Percentiles rank a stretch among this genome's conserved stretches.
Evolutionary conservation across 1,140 invertebrate species (phyloP).

Genomic region (Rhagoletis zephyria): DNA sequence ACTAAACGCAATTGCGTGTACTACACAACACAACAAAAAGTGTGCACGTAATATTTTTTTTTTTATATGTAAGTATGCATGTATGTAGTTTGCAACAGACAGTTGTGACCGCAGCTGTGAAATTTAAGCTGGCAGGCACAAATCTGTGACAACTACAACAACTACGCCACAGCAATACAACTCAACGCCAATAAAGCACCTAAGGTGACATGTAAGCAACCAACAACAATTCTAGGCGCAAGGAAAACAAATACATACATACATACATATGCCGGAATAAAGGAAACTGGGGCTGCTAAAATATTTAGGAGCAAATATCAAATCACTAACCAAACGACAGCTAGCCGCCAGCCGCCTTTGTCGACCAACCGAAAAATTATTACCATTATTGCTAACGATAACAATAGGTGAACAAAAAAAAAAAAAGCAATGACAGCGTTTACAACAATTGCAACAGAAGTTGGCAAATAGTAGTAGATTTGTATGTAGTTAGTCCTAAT

Average conservation of each 20-base stretch:
- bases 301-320: conserved; percentile 1
- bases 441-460: conserved; percentile 21
- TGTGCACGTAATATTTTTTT: neutral
- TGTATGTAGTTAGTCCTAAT: neutral
- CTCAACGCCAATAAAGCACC: neutral
- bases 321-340: neutral
- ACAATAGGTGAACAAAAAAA: conserved; percentile 3
- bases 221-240: conserved; percentile 4
- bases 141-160: conserved; percentile 40
- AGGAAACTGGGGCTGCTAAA: conserved; percentile 29
- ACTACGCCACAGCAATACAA: neutral
- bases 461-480: conserved; percentile 9
- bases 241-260: neutral
- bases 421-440: neutral
- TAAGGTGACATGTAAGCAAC: conserved; percentile 25
- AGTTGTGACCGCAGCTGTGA: conserved; percentile 51
- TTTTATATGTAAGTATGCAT: neutral
- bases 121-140: conserved; percentile 51
- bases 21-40: neutral
- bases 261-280: neutral
- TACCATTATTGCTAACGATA: conserved; percentile 28
- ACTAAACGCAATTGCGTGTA: conserved; percentile 46
- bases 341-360: neutral
- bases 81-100: neutral
- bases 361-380: conserved; percentile 28